These are phyloP conservation scores for Pachycephus smyrnensis DNA, from an alignment of 2,888 invertebrate species.

Conservation along the genomic window DNA sequence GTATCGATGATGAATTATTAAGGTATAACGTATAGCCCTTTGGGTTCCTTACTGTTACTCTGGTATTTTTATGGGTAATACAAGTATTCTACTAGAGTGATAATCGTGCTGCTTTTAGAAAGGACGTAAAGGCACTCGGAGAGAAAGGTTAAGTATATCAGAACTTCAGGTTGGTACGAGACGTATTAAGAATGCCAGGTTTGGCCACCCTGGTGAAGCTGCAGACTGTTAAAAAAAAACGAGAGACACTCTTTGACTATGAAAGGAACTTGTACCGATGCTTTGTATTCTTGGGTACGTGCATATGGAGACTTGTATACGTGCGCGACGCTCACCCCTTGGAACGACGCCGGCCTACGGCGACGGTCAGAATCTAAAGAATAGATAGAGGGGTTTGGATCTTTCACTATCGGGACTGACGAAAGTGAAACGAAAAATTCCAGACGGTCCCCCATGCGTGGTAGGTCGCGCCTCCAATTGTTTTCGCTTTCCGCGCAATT, in stretches of 20 bases:
- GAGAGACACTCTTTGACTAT: neutral
- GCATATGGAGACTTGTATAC: neutral
- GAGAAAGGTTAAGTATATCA: neutral
- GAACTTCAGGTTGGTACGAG: neutral
- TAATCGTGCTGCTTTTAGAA: neutral
- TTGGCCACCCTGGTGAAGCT: neutral
- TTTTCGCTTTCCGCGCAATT: slow-evolving; percentile 10
- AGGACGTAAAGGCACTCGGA: neutral
- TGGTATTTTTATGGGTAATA: neutral
- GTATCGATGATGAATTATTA: neutral
- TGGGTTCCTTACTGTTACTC: neutral
- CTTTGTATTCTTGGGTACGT: neutral
- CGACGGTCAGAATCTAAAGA: neutral
- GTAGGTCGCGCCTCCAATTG: neutral
- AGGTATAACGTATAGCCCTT: neutral
- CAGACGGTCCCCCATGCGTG: neutral
- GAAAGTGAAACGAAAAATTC: slow-evolving; percentile 8
- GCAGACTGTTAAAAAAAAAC: neutral
- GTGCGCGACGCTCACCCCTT: neutral
- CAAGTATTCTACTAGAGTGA: neutral
- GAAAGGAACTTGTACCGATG: neutral
- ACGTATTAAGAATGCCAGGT: neutral
- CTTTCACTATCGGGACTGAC: neutral
- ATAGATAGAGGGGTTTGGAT: neutral
- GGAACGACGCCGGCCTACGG: neutral